These are phyloP conservation scores for Probaryconus sp. DNA, from an alignment of 1,140 invertebrate genomes.

Conservation along the genomic window DNA sequence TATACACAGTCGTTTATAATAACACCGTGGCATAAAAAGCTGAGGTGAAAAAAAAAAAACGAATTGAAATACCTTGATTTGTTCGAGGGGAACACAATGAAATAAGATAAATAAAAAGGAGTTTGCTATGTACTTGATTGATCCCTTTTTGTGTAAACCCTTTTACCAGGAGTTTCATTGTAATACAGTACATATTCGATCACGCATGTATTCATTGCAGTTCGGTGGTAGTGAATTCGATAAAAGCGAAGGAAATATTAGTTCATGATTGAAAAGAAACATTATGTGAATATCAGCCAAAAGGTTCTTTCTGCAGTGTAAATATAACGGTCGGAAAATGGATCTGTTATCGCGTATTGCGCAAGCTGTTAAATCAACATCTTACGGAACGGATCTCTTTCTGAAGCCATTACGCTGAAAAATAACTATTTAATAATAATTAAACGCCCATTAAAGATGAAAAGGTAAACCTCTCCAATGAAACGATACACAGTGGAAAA, in stretches of 20 bases:
- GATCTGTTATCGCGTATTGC: conserved; percentile 43
- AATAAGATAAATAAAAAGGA: conserved; percentile 31
- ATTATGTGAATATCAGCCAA: conserved; percentile 57
- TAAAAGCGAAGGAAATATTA: conserved; percentile 61
- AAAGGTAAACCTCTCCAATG: too few species aligned
- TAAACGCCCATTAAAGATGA: too few species aligned
- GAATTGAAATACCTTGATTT: conserved; percentile 32
- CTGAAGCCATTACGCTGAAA: too few species aligned
- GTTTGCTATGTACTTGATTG: conserved; percentile 51
- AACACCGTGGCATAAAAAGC: too few species aligned
- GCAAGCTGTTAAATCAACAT: conserved; percentile 38
- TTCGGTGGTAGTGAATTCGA: conserved; percentile 49
- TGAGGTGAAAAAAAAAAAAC: too few species aligned
- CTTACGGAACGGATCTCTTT: conserved; percentile 21
- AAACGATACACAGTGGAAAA: too few species aligned
- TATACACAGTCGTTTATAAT: too few species aligned
- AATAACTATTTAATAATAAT: too few species aligned
- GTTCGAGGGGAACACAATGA: conserved; percentile 17
- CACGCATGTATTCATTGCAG: conserved; percentile 51
- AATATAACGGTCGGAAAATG: conserved; percentile 56
- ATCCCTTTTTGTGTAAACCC: conserved; percentile 51
- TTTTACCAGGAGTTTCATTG: conserved; percentile 47
- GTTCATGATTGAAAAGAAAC: conserved; percentile 62
- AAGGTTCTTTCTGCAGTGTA: conserved; percentile 56
- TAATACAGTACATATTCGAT: conserved; percentile 55